Base-by-base conservation (phyloP, 1,140 invertebrate species). In the Parapsyche elsis region DNA sequence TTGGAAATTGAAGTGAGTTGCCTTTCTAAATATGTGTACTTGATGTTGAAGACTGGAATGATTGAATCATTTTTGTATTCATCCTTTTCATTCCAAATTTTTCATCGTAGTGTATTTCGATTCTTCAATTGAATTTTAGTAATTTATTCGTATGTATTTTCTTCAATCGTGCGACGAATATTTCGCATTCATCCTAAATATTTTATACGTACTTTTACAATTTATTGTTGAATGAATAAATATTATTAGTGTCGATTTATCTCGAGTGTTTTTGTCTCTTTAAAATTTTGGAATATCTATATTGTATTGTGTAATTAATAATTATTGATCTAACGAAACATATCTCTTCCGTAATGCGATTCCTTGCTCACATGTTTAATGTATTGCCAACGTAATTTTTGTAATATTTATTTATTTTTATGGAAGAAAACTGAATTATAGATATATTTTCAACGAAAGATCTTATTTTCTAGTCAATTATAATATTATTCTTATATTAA, bases 361-460 rank as follows among this genome's bases (percentile, higher is more conserved):
- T 38, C 30, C 30, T 38, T 38, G 30, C 30, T 38, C 30, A 38
- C 30, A n/a, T n/a, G 30, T 70, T 70, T 70, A 12, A n/a, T 14
- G 16, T 9, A 70, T 70, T 26, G 64, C 64, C 21, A 38, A 23
- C 64, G 21, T 38, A 16, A 23, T 70, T 16, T 23, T 70, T 9
- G 30, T 16, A 70, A 70, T 26, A 70, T 70, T 26, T 26, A 19
- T 64, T 9, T 64, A 38, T 26, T 70, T 38, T 26, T 70, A 16
- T 38, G 30, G 30, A 38, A 38, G 30, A 38, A 38, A 38, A 38
- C 30, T 38, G 30, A 38, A 38, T 4, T 7, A 38, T 38, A 38
- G 30, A 70, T 26, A 26, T 23, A 70, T 70, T 70, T 70, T n/a
- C 64, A 70, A 26, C 64, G 21, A 26, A 70, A 70, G 19, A 70